Evolutionary conservation across 2,888 invertebrate genomes (phyloP), one percentile per base, ranked within the genome.

Genomic region (Drosophila cognata): DNA sequence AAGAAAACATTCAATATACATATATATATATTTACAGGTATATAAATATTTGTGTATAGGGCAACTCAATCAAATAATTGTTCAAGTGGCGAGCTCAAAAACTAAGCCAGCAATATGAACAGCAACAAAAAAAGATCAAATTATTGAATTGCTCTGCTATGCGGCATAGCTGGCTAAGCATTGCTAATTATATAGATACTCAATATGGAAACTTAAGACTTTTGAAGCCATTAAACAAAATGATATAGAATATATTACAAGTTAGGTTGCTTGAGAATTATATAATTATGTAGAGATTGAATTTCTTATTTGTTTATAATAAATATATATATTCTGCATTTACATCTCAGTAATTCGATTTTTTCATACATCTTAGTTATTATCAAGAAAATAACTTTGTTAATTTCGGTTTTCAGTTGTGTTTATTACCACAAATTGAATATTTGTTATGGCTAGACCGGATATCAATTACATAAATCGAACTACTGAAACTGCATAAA

Each of bases 51-150:
- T 56, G 29, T 28, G 4, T 13, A 43, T 53, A 29, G 38, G 29
- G 65, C 76, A 82, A 71, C 79, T 79, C 76, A 79, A 79, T 81
- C 66, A 71, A 76, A 79, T 76, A 79, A 69, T 71, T 76, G 76
- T 76, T 78, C 71, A 78, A 82, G 79, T 66, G 67, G 66, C 69
- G 59, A 64, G 21, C 51, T 25, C 38, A 52, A 53, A 64, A 81
- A 69, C 70, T 66, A 71, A 71, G 43, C 61, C 62, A 52, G 50
- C 46, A 68, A 63, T 28, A 31, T 55, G 66, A 21, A 48, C 61
- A 48, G 50, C 55, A 56, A 6, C 43, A 63, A 48, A 38, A 60
- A 46, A 16, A 52, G 4, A 59, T 36, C 11, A 25, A 52, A 55
- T 50, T 41, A 66, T 52, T 57, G 21, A 43, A 66, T 62, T 58